Evolutionary conservation across 2,797 vertebrate genomes (phyloP), one percentile per base, ranked within the genome.

Genomic region (Eulemur coronatus): DNA sequence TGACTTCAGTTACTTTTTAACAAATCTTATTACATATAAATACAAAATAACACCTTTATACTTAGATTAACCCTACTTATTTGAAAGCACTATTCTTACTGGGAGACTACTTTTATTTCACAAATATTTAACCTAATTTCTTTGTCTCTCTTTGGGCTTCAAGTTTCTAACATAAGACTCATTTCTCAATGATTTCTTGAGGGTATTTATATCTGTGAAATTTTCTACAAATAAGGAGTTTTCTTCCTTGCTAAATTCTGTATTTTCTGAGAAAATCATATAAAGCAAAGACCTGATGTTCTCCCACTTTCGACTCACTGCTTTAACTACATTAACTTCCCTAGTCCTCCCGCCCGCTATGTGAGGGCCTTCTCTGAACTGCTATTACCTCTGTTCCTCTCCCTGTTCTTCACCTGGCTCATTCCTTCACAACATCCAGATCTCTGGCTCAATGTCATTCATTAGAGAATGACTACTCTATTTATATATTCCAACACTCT

Each of bases 161-260:
- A 12, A 50, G 20, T 88, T 70, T 88, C 88, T 87, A 95, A 95
- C 67, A 46, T 18, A 80, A 35, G 20, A 81, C 8, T 61, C 20
- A 92, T 35, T 76, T 92, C 61, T 82, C 67, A 78, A 50, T 50
- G 70, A 72, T 72, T 92, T 94, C 12, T 33, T 69, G 43, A 20
- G 4, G 11, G 55, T 78, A 59, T 63, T 63, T 90, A 1, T 35
- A 73, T 79, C 65, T 63, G 13, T 89, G 30, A 96, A 41, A 33
- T 35, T 88, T 96, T 81, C 85, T 96, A 80, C 75, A 96, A 85
- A 82, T 48, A 92, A 87, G 87, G 43, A 65, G 11, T 75, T 75
- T 61, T 15, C 33, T 67, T 84, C 28, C 76, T 76, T 80, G 20
- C 46, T 69, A 84, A 73, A 70, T 52, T 78, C 63, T 69, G 33